Evolutionary conservation across 1,140 invertebrate genomes (phyloP).

Genomic region (Trachymyrmex cornetzi): DNA sequence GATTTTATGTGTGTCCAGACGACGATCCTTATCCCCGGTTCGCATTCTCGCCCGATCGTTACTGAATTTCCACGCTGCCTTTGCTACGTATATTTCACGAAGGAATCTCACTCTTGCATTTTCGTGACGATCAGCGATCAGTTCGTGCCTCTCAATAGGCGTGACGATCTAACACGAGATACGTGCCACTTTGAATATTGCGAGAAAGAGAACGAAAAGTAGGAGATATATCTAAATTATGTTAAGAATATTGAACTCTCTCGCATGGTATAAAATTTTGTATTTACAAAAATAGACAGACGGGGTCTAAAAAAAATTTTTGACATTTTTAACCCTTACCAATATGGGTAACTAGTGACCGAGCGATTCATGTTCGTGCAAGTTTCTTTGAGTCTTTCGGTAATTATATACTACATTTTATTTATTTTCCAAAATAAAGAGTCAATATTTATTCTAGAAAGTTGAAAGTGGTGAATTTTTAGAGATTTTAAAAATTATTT

Average conservation of each 20-base stretch:
- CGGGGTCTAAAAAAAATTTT: background rate
- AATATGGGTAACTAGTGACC: too few species aligned
- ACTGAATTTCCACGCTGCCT: conserved; percentile 48
- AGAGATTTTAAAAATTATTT: too few species aligned
- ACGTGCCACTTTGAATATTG: conserved; percentile 40
- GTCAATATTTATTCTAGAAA: too few species aligned
- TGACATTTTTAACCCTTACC: too few species aligned
- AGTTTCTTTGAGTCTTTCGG: too few species aligned
- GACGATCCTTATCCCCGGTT: conserved; percentile 55
- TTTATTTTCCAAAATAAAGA: too few species aligned
- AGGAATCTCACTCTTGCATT: conserved; percentile 25
- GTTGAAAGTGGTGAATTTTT: too few species aligned
- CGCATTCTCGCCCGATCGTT: conserved; percentile 53
- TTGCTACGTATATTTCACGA: background rate
- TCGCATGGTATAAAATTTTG: background rate
- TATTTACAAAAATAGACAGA: background rate
- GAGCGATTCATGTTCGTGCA: too few species aligned
- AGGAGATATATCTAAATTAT: background rate
- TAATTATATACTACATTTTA: too few species aligned
- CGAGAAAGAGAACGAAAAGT: background rate
- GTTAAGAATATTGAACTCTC: background rate
- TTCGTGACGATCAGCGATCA: conserved; percentile 36
- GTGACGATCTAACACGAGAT: conserved; percentile 48
- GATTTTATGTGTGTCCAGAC: conserved; percentile 56
- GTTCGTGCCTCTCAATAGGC: conserved; percentile 30